These are phyloP conservation scores for Dysmachus trigonus DNA, from an alignment of 2,888 invertebrate species.

Conservation along the genomic window DNA sequence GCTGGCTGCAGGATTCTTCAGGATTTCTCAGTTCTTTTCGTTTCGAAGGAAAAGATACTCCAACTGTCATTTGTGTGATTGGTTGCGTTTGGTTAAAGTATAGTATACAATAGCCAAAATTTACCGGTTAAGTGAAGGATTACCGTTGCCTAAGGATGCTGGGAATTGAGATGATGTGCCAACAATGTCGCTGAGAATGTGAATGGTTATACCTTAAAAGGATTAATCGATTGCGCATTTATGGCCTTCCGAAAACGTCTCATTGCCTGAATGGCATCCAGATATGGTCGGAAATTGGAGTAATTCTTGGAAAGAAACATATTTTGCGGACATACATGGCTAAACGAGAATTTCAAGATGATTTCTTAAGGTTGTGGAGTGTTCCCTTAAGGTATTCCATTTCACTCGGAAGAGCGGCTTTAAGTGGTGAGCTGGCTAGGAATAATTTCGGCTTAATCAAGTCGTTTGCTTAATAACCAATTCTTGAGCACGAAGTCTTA, in stretches of 20 bases:
- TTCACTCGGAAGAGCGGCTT: background rate
- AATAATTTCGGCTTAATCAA: constrained; percentile 39
- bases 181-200: constrained; percentile 3
- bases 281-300: background rate
- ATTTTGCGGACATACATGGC: background rate
- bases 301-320: background rate
- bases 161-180: background rate
- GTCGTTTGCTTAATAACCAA: constrained; percentile 43
- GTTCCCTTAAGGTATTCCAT: background rate
- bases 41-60: background rate
- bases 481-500: constrained; percentile 47
- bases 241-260: background rate
- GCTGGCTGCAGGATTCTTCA: background rate
- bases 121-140: constrained; percentile 32
- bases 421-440: background rate
- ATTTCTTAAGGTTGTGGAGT: background rate
- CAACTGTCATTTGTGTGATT: background rate
- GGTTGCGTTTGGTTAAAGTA: constrained; percentile 15
- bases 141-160: constrained; percentile 7
- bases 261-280: background rate
- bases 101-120: background rate
- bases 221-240: constrained; percentile 42
- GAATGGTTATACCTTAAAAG: background rate
- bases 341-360: background rate
- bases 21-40: background rate